phyloP scores from a whole-genome alignment of 1,140 invertebrate genomes.

The Diachasmimorpha longicaudata region DNA sequence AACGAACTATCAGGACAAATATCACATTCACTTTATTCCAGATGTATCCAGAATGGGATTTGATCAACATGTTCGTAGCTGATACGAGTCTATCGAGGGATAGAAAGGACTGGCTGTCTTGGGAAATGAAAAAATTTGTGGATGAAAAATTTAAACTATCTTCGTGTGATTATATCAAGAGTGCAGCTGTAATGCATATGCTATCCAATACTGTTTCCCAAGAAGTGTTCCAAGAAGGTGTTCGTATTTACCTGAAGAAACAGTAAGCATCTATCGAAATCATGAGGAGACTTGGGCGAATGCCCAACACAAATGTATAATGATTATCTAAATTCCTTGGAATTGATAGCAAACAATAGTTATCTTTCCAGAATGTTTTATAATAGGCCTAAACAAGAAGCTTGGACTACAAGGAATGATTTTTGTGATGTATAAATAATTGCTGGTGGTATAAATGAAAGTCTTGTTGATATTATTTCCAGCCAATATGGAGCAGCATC shows the following conservation, averaged over 20 bases:
- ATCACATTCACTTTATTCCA: constrained; percentile 11
- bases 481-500: constrained; percentile 64
- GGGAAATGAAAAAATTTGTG: constrained; percentile 25
- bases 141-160: constrained; percentile 29
- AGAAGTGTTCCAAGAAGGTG: constrained; percentile 57
- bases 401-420: too few relatives aligned
- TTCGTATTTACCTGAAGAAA: constrained; percentile 54
- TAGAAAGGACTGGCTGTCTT: constrained; percentile 26
- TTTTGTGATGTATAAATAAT: too few relatives aligned
- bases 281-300: background rate
- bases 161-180: constrained; percentile 39
- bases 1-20: background rate
- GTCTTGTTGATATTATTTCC: background rate
- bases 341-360: too few relatives aligned
- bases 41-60: constrained; percentile 55
- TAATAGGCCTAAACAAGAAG: too few relatives aligned
- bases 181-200: constrained; percentile 65
- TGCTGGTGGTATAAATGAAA: too few relatives aligned
- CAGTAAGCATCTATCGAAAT: constrained; percentile 54
- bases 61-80: constrained; percentile 33
- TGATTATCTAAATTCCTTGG: too few relatives aligned
- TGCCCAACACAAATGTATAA: too few relatives aligned
- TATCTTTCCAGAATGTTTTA: too few relatives aligned
- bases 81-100: constrained; percentile 46
- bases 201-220: constrained; percentile 61